A percentile compares a stretch with the other conserved stretches of the same genome.
These are phyloP conservation scores for Centropristis striata DNA, from an alignment of 2,113 vertebrate genomes.

Conservation along the genomic window DNA sequence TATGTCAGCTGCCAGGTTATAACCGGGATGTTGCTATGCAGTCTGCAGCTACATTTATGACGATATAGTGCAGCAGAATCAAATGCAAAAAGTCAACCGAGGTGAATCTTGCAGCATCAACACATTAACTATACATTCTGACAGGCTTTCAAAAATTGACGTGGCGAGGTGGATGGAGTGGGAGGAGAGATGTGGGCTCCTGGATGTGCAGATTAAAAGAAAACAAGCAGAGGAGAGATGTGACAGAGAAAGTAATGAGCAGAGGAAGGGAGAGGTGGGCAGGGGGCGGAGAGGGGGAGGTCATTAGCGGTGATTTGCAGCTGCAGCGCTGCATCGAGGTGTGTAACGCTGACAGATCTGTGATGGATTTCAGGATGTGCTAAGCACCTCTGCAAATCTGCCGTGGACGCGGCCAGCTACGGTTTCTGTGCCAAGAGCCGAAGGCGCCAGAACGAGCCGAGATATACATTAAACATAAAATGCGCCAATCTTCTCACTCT, in stretches of 20 bases:
- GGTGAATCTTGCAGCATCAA: slow-evolving; percentile 13
- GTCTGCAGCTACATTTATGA: too few species aligned
- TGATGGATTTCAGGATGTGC: slow-evolving; percentile 74
- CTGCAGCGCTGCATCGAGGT: slow-evolving; percentile 48
- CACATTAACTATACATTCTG: slow-evolving; percentile 4
- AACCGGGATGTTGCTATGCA: too few species aligned
- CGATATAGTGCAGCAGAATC: neutral
- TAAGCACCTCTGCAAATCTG: slow-evolving; percentile 61
- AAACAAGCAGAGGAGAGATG: slow-evolving; percentile 45
- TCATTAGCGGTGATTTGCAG: slow-evolving; percentile 73
- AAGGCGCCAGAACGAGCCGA: slow-evolving; percentile 20
- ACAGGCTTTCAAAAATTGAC: slow-evolving; percentile 19
- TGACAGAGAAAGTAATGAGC: slow-evolving; percentile 28
- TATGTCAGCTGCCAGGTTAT: too few species aligned
- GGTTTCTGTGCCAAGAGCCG: slow-evolving; percentile 48
- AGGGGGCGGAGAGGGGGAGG: slow-evolving; percentile 9
- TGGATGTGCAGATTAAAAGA: slow-evolving; percentile 30
- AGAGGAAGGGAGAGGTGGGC: slow-evolving; percentile 13
- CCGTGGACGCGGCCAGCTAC: slow-evolving; percentile 19
- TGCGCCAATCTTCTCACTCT: slow-evolving; percentile 12
- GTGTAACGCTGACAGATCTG: slow-evolving; percentile 63
- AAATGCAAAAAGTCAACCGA: neutral
- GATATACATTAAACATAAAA: slow-evolving; percentile 63
- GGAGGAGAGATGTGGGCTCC: slow-evolving; percentile 26
- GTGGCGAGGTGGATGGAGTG: slow-evolving; percentile 5